These are phyloP conservation scores for Hirtodrosophila trivittata DNA, from an alignment of 2,888 invertebrate species.

Conservation along the genomic window DNA sequence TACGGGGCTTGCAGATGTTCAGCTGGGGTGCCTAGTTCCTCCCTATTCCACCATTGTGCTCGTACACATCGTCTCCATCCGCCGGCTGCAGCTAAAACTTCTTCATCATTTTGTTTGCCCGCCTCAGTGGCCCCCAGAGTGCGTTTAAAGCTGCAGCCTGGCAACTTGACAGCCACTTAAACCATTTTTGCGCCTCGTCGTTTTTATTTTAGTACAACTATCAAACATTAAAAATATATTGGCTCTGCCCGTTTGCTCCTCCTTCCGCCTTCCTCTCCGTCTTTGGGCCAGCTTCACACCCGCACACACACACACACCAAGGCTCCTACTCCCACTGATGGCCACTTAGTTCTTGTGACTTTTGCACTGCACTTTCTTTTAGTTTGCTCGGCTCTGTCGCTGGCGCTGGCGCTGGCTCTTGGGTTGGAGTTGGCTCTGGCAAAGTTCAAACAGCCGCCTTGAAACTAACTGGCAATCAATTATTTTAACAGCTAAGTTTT, in stretches of 20 bases:
- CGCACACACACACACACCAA: not conserved
- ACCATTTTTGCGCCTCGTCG: constrained; percentile 64
- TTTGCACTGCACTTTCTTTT: constrained; percentile 62
- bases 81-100: constrained; percentile 54
- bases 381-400: constrained; percentile 20
- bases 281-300: not conserved
- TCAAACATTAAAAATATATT: constrained; percentile 80
- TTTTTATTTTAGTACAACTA: constrained; percentile 75
- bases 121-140: constrained; percentile 63
- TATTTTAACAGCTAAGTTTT: constrained; percentile 74
- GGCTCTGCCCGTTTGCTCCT: constrained; percentile 39
- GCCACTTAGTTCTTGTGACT: constrained; percentile 73
- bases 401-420: constrained; percentile 10
- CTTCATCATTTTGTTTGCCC: constrained; percentile 60
- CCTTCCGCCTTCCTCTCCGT: not conserved
- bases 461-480: constrained; percentile 75
- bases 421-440: constrained; percentile 28
- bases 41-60: constrained; percentile 19
- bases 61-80: constrained; percentile 28
- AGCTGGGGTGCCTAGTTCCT: constrained; percentile 6
- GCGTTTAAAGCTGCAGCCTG: constrained; percentile 60
- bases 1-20: not conserved
- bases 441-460: constrained; percentile 73
- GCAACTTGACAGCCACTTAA: constrained; percentile 69
- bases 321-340: constrained; percentile 45